phyloP scores from a whole-genome alignment of 2,113 vertebrate species.

The Leptocoma aspasia region DNA sequence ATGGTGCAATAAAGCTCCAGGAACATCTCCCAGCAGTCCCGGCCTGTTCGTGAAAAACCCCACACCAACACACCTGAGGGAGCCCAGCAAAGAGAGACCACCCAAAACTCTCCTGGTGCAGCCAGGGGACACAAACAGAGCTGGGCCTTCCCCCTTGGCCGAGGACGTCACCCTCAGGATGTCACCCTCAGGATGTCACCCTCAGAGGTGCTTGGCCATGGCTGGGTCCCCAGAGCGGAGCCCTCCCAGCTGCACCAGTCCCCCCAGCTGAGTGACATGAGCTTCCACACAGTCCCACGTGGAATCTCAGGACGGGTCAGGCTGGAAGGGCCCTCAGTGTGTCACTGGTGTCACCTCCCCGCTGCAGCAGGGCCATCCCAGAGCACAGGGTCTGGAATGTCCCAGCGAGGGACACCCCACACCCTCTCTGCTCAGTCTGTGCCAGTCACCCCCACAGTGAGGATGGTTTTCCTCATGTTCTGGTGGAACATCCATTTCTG shows the following conservation, averaged over 20 bases:
- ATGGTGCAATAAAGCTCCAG: too few species aligned
- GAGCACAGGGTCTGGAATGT: background rate
- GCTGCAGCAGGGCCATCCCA: background rate
- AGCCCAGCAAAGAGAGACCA: background rate
- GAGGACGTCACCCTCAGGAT: background rate
- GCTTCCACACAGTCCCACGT: background rate
- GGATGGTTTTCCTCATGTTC: rapidly evolving
- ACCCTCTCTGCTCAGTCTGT: background rate
- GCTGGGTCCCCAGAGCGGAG: rapidly evolving
- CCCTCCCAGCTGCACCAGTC: background rate
- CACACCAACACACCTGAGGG: too few species aligned
- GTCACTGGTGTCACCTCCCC: background rate
- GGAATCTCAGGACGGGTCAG: background rate
- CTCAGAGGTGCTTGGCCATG: rapidly evolving
- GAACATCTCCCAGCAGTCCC: too few species aligned
- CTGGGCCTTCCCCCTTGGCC: background rate
- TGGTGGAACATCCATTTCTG: background rate
- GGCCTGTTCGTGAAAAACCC: too few species aligned
- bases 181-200: too few species aligned
- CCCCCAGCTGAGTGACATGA: rapidly evolving
- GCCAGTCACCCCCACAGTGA: background rate
- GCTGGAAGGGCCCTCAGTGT: background rate
- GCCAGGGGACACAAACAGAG: rapidly evolving
- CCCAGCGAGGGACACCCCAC: background rate
- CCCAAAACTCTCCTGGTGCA: rapidly evolving